Evolutionary conservation across 2,113 vertebrate species (phyloP), one percentile per base, ranked within the genome.

Genomic region (Motacilla alba): DNA sequence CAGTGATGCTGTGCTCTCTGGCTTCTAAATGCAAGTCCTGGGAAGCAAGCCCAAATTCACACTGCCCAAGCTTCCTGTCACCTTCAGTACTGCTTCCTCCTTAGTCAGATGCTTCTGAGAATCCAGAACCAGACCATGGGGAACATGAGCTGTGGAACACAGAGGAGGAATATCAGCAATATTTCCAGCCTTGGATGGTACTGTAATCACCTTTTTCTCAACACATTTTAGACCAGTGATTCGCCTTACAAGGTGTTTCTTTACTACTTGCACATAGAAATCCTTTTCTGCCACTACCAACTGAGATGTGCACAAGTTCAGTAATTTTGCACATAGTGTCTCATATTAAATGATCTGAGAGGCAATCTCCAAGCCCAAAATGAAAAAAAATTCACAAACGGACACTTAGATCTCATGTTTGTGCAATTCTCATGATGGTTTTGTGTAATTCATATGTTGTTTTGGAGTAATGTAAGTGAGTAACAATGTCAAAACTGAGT

Each of bases 321-420:
- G 16, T 67, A 62, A n/a, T 62, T 69, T 52, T 79, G 7, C 7
- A 58, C 21, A 15, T 7, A 27, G 4, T 10, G 3, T 50, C 35
- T 50, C 20, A 13, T 46, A 27, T 39, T 59, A 77, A 64, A 66
- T 47, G 1, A 23, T 26, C 46, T 19, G 22, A 86, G 31, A 80
- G 10, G 4, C 7, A 20, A 9, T 22, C 20, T 84, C 31, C 66
- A 16, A 64, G 7, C 2, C 21, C 9, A 81, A 31, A 7, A 55
- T 10, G 5, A 19, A n/a, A 59, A 23, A 21, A 47, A 35, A 26
- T 4, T 28, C 27, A 31, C 58, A 85, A 93, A 56, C 0, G 0
- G 10, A 44, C 11, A 3, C 15, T 72, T 24, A 30, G 21, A 35
- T 89, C 41, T 56, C 19, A 43, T 4, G 1, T 69, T 80, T 69